Evolutionary conservation across 2,113 vertebrate species (phyloP), one percentile per base, ranked within the genome.

Genomic region (Thamnophis sirtalis): DNA sequence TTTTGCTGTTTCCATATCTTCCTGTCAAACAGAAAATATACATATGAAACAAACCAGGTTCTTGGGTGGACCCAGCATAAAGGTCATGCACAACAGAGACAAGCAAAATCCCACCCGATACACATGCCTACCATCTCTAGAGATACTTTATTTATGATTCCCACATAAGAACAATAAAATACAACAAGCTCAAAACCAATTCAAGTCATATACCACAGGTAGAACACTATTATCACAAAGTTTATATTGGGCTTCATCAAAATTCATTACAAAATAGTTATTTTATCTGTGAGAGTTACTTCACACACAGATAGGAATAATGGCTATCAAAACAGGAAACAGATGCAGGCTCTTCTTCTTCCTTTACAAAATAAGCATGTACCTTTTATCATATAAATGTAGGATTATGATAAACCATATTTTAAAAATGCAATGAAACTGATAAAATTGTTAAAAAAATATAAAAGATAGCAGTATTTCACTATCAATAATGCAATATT

Each of bases 1-100:
- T 97, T 99, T 99, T 92, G 99, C 99, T 43, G 99, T 99, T 98
- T 99, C 99, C 98, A 99, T 98, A 97, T 99, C 99, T 97, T 99
- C 99, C 99, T 99, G 96, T 95, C 50, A 97, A 97, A 97, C 6
- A 92, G 95, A 96, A 95, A 26, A 95, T 28, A 93, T 87, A 84
- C 43, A 85, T 73, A 48, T 95, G 94, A 94, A 84, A 68, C 56
- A 84, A 93, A 92, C 91, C 19, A 22, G 91, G 3, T 49, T 43
- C 15, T 1, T 49, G 26, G 33, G 19, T n/a, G 15, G 33, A 24
- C 73, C 19, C 19, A 33, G 56, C 5, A 38, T 33, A 50, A 26
- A 86, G 4, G 13, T 10, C 49, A 26, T 1, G 19, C 9, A 50
- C 9, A 28, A 11, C n/a, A 11, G 11, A 51, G 8, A 87, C 11